These are phyloP conservation scores for Colossoma macropomum DNA, from an alignment of 2,113 vertebrate species.

Conservation along the genomic window DNA sequence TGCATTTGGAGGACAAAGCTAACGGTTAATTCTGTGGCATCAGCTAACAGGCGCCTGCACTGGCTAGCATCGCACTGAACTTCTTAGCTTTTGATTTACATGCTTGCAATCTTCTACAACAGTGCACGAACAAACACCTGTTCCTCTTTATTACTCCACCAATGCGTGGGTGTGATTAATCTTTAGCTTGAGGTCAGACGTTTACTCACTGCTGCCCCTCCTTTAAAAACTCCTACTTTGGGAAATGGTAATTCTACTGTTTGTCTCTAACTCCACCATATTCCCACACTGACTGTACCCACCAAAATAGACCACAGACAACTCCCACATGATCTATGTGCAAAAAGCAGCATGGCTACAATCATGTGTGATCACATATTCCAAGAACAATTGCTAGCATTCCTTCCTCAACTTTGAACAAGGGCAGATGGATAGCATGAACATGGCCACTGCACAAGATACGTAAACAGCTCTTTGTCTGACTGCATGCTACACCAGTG, in stretches of 20 bases:
- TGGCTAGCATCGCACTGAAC: no score
- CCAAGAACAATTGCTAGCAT: not conserved
- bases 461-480: constrained; percentile 4
- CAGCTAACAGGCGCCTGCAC: no score
- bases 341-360: not conserved
- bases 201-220: not conserved
- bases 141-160: not conserved
- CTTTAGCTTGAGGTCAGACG: not conserved
- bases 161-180: not conserved
- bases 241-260: constrained; percentile 4
- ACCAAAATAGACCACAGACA: constrained; percentile 14
- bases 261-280: not conserved
- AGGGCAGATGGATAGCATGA: not conserved
- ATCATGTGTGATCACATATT: not conserved
- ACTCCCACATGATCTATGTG: not conserved
- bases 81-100: no score
- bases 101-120: not conserved
- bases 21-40: no score
- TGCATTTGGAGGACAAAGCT: no score
- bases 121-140: not conserved
- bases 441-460: not conserved
- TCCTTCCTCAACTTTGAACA: not conserved
- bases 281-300: not conserved
- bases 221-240: constrained; percentile 1
- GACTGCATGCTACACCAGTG: not conserved